Evolutionary conservation across 2,797 vertebrate genomes (phyloP).

Genomic region (Chaunax sp.): DNA sequence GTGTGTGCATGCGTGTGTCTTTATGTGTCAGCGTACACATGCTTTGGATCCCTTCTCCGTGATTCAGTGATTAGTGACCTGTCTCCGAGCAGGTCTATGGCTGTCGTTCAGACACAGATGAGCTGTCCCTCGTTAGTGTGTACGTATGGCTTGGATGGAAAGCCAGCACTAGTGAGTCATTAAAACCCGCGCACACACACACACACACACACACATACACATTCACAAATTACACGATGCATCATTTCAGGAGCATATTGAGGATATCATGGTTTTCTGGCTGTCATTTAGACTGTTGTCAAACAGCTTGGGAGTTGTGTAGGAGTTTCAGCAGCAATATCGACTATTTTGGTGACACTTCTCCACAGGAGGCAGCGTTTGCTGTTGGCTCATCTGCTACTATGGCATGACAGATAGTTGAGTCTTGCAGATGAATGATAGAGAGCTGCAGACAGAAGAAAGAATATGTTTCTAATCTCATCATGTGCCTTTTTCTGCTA

Average conservation of each 20-base stretch:
- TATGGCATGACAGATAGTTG: slow-evolving; percentile 43
- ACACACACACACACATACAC: slow-evolving; percentile 23
- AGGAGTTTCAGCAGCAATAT: slow-evolving; percentile 50
- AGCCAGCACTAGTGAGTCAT: slow-evolving; percentile 37
- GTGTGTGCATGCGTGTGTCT: not conserved
- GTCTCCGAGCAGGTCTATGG: slow-evolving; percentile 13
- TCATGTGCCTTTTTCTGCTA: not conserved
- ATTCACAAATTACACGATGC: slow-evolving; percentile 26
- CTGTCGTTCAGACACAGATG: slow-evolving; percentile 37
- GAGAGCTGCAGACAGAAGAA: slow-evolving; percentile 17
- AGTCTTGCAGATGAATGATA: slow-evolving; percentile 37
- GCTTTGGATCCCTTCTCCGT: slow-evolving; percentile 9
- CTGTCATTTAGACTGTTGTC: slow-evolving; percentile 62
- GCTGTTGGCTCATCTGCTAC: slow-evolving; percentile 50
- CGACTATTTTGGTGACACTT: slow-evolving; percentile 51
- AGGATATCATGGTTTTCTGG: slow-evolving; percentile 33
- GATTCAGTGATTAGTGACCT: slow-evolving; percentile 38
- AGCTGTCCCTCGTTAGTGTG: slow-evolving; percentile 54
- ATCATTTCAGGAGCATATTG: slow-evolving; percentile 57
- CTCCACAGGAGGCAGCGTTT: slow-evolving; percentile 43
- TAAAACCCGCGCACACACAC: slow-evolving; percentile 10
- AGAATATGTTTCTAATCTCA: not conserved
- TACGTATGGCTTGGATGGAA: slow-evolving; percentile 8
- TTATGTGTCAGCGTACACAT: slow-evolving; percentile 1
- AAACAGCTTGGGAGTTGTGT: slow-evolving; percentile 60